phyloP scores from a whole-genome alignment of 2,888 invertebrate genomes.

The Argynnis bischoffii region DNA sequence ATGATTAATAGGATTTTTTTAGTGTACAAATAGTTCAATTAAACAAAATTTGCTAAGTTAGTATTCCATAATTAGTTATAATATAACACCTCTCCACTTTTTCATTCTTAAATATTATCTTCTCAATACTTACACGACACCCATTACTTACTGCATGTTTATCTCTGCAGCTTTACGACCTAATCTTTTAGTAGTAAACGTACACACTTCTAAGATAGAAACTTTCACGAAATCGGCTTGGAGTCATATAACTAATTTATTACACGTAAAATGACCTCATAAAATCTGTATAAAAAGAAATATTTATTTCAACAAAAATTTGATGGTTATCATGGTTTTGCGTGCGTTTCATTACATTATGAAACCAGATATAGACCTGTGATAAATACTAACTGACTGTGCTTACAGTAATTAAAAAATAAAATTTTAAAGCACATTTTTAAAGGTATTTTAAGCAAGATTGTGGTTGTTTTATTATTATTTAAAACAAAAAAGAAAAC shows the following conservation, averaged over 20 bases:
- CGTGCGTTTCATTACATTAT: conserved; percentile 36
- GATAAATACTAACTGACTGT: conserved; percentile 16
- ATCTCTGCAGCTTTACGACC: conserved; percentile 27
- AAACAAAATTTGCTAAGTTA: too few species aligned
- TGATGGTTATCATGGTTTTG: conserved; percentile 50
- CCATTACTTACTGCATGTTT: conserved; percentile 12
- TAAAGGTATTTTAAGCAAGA: too few species aligned
- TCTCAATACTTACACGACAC: conserved; percentile 7
- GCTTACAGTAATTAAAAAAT: not conserved
- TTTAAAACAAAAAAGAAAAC: too few species aligned
- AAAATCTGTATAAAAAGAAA: conserved; percentile 54
- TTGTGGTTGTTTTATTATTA: too few species aligned
- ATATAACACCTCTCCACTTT: too few species aligned
- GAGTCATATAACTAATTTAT: conserved; percentile 47
- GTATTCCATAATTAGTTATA: too few species aligned
- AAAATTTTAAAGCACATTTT: too few species aligned
- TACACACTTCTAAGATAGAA: conserved; percentile 31
- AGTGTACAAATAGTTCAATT: too few species aligned
- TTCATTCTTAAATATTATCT: not conserved
- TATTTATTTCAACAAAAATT: conserved; percentile 53
- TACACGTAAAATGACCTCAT: conserved; percentile 55
- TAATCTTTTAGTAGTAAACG: conserved; percentile 41
- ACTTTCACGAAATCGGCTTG: conserved; percentile 19
- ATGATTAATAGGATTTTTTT: too few species aligned
- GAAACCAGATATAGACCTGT: conserved; percentile 24